Percentiles rank a stretch among this genome's conserved stretches.
phyloP scores from a whole-genome alignment of 2,888 invertebrate species.

The Trachelus iudaicus region DNA sequence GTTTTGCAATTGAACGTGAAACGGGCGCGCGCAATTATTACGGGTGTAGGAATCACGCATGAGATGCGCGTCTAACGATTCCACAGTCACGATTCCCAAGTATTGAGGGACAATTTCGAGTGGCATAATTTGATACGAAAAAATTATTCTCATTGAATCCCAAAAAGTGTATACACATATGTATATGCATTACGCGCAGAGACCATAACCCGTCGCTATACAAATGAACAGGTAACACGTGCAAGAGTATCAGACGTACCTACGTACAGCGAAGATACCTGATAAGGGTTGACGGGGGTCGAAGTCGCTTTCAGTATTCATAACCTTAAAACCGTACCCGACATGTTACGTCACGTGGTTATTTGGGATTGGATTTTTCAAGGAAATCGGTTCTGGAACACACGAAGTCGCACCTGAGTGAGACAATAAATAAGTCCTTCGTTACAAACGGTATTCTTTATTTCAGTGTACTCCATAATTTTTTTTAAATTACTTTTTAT shows the following conservation, averaged over 20 bases:
- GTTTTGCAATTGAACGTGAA: neutral
- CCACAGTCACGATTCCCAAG: neutral
- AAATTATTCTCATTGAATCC: neutral
- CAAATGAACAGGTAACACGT: neutral
- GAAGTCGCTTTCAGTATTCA: neutral
- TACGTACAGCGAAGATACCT: neutral
- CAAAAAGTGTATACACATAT: neutral
- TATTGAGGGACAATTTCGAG: neutral
- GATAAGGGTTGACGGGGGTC: neutral
- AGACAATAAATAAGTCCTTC: conserved; percentile 1
- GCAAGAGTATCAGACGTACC: neutral
- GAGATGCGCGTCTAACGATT: neutral
- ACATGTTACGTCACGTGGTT: neutral
- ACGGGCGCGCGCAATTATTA: neutral
- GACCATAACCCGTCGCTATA: neutral
- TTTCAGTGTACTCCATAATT: conserved; percentile 41
- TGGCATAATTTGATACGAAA: neutral
- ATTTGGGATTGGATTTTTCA: neutral
- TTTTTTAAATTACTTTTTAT: conserved; percentile 27
- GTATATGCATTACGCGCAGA: too few relatives aligned
- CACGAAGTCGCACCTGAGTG: neutral
- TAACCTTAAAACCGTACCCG: neutral
- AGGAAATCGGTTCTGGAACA: neutral
- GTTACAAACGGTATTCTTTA: conserved; percentile 41
- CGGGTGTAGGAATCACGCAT: neutral